These are phyloP conservation scores for Columbina picui DNA, from an alignment of 2,113 vertebrate species.

Conservation along the genomic window DNA sequence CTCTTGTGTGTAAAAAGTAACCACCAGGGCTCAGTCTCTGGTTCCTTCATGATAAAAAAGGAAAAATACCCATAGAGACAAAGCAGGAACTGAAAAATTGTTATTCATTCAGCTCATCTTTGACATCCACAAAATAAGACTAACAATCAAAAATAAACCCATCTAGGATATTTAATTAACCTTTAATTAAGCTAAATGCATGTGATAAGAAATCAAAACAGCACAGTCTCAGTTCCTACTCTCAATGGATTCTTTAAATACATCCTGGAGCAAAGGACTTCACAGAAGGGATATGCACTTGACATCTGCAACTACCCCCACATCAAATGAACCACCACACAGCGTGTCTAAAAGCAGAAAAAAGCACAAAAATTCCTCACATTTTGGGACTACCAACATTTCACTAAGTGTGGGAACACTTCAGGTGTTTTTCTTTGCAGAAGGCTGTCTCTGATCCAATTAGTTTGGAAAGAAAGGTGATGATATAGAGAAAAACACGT, in stretches of 20 bases:
- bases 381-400: neutral
- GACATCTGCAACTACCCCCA: neutral
- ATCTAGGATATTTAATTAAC: neutral
- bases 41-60: rapidly evolving
- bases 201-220: neutral
- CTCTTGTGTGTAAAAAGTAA: neutral
- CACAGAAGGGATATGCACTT: neutral
- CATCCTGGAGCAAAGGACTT: neutral
- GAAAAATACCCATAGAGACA: neutral
- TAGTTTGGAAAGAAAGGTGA: neutral
- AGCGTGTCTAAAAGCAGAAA: neutral
- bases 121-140: neutral
- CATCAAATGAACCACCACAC: neutral
- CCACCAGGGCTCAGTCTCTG: neutral
- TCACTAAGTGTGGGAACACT: neutral
- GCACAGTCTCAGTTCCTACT: neutral
- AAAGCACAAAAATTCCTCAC: neutral
- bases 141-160: neutral
- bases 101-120: neutral
- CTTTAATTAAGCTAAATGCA: neutral
- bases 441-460: neutral
- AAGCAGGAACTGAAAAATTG: neutral
- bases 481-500: neutral
- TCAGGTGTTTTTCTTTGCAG: neutral
- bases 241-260: neutral